A percentile compares a stretch with the other conserved stretches of the same genome.
Evolutionary conservation across 2,888 invertebrate species (phyloP).

Genomic region (Ecdyonurus torrentis): DNA sequence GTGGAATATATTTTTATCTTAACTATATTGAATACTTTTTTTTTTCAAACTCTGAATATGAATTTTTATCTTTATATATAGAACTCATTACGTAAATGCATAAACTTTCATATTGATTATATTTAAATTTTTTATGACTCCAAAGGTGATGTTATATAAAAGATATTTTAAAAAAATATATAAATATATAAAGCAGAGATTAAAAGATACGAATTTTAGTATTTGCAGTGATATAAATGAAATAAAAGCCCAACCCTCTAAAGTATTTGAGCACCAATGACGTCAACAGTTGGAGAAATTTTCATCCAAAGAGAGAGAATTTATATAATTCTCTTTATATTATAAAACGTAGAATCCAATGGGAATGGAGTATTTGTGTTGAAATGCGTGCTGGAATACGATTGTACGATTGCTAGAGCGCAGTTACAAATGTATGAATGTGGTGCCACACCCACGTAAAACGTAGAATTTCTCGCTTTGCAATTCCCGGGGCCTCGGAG

Average conservation of each 20-base stretch:
- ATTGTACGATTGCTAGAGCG: neutral
- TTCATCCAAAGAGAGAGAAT: neutral
- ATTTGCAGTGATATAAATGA: neutral
- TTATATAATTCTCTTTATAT: neutral
- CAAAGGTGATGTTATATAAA: no score
- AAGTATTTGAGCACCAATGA: neutral
- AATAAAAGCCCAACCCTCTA: neutral
- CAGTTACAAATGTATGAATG: neutral
- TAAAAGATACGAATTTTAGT: no score
- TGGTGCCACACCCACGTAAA: neutral
- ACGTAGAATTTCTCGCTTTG: neutral
- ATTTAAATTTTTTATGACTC: no score
- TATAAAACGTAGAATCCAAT: neutral
- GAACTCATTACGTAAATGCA: neutral
- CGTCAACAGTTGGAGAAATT: neutral
- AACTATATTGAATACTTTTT: no score
- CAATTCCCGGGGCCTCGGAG: neutral
- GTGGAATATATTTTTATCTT: neutral
- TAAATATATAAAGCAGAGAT: no score
- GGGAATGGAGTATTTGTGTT: neutral
- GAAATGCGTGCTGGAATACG: neutral
- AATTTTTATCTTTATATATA: no score
- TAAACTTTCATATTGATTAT: neutral
- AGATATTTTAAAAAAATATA: no score
- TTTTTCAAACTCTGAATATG: no score